phyloP scores from a whole-genome alignment of 2,888 invertebrate genomes.

The Dione juno region DNA sequence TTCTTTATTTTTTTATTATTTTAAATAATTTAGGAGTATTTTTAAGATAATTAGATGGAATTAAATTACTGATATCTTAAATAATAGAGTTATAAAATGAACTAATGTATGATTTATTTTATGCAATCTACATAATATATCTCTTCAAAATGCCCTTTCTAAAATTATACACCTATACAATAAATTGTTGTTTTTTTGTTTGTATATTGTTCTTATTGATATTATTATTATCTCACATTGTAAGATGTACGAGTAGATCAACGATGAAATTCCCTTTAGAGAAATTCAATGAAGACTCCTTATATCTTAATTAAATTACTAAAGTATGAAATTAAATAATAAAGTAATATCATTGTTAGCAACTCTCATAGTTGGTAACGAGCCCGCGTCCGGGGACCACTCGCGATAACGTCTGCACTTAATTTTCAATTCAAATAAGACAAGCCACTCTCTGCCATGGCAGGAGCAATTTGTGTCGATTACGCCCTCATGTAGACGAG shows the following conservation, averaged over 20 bases:
- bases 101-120: no score
- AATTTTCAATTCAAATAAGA: slow-evolving; percentile 60
- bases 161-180: no score
- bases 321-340: slow-evolving; percentile 38
- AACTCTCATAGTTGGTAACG: slow-evolving; percentile 60
- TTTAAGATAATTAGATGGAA: no score
- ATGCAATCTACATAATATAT: no score
- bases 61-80: no score
- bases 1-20: no score
- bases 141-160: no score
- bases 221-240: background rate
- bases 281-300: slow-evolving; percentile 38
- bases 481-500: slow-evolving; percentile 35
- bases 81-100: no score
- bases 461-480: slow-evolving; percentile 39
- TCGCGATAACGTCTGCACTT: slow-evolving; percentile 53
- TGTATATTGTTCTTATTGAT: background rate
- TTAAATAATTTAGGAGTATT: no score
- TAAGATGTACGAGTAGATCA: background rate
- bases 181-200: no score
- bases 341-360: slow-evolving; percentile 56
- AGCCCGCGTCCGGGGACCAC: slow-evolving; percentile 51
- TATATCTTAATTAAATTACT: slow-evolving; percentile 57
- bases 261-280: slow-evolving; percentile 16
- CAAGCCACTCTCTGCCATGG: slow-evolving; percentile 39